These are phyloP conservation scores for Lacerta agilis DNA, from an alignment of 2,797 vertebrate genomes.

Conservation along the genomic window DNA sequence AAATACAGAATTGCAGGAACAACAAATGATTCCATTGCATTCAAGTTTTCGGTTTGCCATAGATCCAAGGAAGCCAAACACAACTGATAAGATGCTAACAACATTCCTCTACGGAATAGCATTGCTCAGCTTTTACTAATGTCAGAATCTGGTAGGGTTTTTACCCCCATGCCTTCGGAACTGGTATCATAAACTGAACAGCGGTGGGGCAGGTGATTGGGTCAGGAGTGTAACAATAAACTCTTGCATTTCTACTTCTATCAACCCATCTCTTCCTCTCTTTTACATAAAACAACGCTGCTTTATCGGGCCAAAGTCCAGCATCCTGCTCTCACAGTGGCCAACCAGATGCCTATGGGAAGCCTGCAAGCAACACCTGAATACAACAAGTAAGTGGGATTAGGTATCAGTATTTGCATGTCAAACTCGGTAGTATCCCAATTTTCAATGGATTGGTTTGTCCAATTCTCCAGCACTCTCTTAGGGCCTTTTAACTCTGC, in stretches of 20 bases:
- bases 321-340: too few species aligned
- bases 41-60: neutral
- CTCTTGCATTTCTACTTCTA: neutral
- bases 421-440: too few species aligned
- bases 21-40: neutral
- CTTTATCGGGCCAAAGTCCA: too few species aligned
- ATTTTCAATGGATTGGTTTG: too few species aligned
- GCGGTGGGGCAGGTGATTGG: neutral
- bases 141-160: neutral
- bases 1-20: neutral
- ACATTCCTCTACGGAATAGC: neutral
- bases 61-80: conserved; percentile 19
- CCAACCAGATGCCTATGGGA: too few species aligned
- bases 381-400: too few species aligned
- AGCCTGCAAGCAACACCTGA: too few species aligned
- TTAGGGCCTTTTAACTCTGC: too few species aligned
- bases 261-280: neutral
- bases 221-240: too few species aligned
- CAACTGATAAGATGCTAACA: neutral
- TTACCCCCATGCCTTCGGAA: neutral
- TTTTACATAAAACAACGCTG: neutral
- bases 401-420: too few species aligned
- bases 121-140: neutral
- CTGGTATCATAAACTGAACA: neutral
- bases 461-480: too few species aligned